These are phyloP conservation scores for Brachynemurus nebulosus DNA, from an alignment of 2,888 invertebrate genomes.

Conservation along the genomic window DNA sequence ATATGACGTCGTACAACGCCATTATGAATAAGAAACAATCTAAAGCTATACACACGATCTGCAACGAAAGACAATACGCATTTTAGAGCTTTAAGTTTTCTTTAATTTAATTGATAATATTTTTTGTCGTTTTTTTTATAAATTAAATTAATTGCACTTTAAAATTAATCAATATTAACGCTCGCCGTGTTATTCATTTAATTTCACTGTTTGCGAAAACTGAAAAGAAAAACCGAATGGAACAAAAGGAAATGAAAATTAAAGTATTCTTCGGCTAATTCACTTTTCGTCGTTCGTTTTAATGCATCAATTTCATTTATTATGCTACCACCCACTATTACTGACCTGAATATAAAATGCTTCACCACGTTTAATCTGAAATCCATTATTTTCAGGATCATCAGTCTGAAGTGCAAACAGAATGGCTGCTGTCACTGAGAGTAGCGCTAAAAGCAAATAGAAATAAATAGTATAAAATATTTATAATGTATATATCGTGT, in stretches of 20 bases:
- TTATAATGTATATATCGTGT: neutral
- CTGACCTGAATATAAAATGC: conserved; percentile 79
- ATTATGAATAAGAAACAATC: conserved; percentile 63
- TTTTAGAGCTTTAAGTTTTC: too few relatives aligned
- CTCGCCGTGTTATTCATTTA: too few relatives aligned
- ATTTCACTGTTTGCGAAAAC: too few relatives aligned
- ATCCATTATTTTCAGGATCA: conserved; percentile 55
- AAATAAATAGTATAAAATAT: neutral
- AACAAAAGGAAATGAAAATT: too few relatives aligned
- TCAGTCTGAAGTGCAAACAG: conserved; percentile 77
- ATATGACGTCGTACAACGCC: conserved; percentile 68
- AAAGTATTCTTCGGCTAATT: too few relatives aligned
- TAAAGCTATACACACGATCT: conserved; percentile 66
- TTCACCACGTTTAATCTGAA: conserved; percentile 60
- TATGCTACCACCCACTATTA: too few relatives aligned
- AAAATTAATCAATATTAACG: neutral
- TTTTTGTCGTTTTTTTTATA: neutral
- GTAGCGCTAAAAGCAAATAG: conserved; percentile 45
- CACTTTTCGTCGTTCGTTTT: too few relatives aligned
- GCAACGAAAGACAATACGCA: conserved; percentile 25
- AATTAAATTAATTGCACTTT: neutral
- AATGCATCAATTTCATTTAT: too few relatives aligned
- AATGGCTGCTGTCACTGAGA: conserved; percentile 68
- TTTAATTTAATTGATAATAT: conserved; percentile 3
- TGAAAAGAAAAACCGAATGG: too few relatives aligned